A percentile compares a stretch with the other conserved stretches of the same genome.
phyloP scores from a whole-genome alignment of 2,888 invertebrate genomes.

The Apoda limacodes region DNA sequence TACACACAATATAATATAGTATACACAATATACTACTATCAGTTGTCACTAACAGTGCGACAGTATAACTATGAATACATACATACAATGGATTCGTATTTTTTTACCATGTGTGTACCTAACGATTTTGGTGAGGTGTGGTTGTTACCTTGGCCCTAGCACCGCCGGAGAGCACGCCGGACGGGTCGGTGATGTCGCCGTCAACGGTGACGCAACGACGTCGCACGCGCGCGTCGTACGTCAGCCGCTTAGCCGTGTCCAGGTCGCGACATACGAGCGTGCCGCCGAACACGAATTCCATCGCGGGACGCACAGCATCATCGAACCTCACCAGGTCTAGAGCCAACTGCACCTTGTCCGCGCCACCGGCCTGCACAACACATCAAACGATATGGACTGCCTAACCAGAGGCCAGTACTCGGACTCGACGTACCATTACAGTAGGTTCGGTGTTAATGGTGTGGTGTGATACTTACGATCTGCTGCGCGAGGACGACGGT shows the following conservation, averaged over 20 bases:
- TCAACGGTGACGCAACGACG: conserved; percentile 86
- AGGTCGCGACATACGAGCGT: conserved; percentile 87
- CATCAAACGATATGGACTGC: too few species aligned
- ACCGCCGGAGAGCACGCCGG: conserved; percentile 92
- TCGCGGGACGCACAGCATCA: conserved; percentile 74
- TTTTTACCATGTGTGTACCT: too few species aligned
- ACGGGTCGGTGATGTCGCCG: conserved; percentile 93
- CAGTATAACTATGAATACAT: too few species aligned
- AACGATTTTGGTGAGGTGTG: too few species aligned
- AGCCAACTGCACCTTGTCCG: conserved; percentile 85
- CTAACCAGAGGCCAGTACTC: too few species aligned
- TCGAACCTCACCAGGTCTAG: conserved; percentile 82
- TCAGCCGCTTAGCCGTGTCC: conserved; percentile 82
- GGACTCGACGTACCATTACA: too few species aligned
- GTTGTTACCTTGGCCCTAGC: conserved; percentile 63
- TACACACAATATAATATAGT: too few species aligned
- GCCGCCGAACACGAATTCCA: conserved; percentile 90
- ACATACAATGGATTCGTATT: too few species aligned
- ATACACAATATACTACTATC: too few species aligned
- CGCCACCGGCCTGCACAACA: conserved; percentile 75
- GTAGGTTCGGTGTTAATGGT: too few species aligned
- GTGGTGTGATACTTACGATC: conserved; percentile 60
- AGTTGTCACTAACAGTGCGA: too few species aligned
- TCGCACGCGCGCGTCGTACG: conserved; percentile 78
- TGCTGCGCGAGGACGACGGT: conserved; percentile 76